Conservation (phyloP, 2,113 vertebrate genomes). For the Neogobius melanostomus region DNA sequence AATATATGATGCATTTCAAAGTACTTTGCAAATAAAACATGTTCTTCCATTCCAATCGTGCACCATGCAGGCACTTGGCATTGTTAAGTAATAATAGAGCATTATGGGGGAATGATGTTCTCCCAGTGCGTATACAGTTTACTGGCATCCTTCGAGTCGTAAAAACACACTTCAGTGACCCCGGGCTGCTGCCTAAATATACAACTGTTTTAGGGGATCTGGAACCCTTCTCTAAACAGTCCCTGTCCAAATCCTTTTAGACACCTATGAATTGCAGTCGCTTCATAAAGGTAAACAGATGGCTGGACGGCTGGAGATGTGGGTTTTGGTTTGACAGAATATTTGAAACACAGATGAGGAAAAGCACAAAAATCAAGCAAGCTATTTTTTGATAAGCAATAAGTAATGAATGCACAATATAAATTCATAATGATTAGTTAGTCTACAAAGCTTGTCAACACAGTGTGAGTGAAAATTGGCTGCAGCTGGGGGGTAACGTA, state of each 20-base stretch:
- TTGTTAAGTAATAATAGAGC: background rate
- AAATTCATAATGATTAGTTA: background rate
- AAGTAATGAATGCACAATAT: no score
- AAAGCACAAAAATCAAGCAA: background rate
- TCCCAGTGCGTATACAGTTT: background rate
- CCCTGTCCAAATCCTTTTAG: background rate
- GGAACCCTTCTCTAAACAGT: background rate
- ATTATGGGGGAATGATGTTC: slow-evolving; percentile 5
- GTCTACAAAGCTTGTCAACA: background rate
- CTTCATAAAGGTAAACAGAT: slow-evolving; percentile 1
- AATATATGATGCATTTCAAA: background rate
- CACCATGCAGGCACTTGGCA: slow-evolving; percentile 14
- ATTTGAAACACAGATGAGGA: background rate
- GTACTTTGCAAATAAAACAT: slow-evolving; percentile 14
- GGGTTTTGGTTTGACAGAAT: background rate
- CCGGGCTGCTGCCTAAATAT: slow-evolving; percentile 2
- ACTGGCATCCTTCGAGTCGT: slow-evolving; percentile 1
- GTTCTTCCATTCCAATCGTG: background rate
- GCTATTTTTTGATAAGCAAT: background rate
- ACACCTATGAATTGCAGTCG: slow-evolving; percentile 6
- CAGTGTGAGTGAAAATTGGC: background rate
- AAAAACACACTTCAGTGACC: slow-evolving; percentile 9
- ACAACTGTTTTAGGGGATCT: background rate
- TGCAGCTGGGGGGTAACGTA: background rate
- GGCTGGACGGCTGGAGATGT: slow-evolving; percentile 1